Evolutionary conservation across 2,113 vertebrate genomes (phyloP), one percentile per base, ranked within the genome.

Genomic region (Chauna torquata): DNA sequence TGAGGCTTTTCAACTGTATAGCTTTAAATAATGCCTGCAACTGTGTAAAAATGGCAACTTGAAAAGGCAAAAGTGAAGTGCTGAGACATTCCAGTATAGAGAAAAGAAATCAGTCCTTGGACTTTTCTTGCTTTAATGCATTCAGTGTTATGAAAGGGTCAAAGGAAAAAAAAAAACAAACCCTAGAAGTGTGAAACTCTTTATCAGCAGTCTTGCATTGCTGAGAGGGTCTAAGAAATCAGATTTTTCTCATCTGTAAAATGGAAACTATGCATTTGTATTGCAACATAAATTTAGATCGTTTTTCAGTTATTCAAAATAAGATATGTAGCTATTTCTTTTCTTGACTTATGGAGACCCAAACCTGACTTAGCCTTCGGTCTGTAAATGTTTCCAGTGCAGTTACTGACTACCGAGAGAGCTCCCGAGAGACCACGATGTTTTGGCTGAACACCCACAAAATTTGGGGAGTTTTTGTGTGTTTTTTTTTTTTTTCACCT

Each of bases 111-210:
- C 36, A 96, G 72, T 92, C 80, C 32, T 69, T 74, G 88, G 52
- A 64, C 38, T 93, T 86, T 90, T 94, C 82, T 93, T 92, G 54
- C 80, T 88, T 90, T 96, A 82, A 92, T 86, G 88, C 59, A 62
- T 86, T 90, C 80, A 45, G 50, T 90, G 68, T 83, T 90, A 70
- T 18, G 62, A 77, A 88, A 32, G 30, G 94, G 95, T 90, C 94
- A 92, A 80, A 92, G 49, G 4, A 44, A 76, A 8, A 45, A 75
- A 44, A n/a, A n/a, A 86, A 23, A 6, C 12, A 55, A 28, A n/a
- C n/a, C 11, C 1, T 11, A 59, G 82, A 93, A 58, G 1, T 8
- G 68, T 34, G 77, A 83, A 92, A 87, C 20, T 86, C 40, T 62
- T n/a, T 65, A 71, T 8, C 75, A 70, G 72, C 57, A 82, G 62